A percentile compares a stretch with the other conserved stretches of the same genome.
phyloP scores from a whole-genome alignment of 2,797 vertebrate genomes.

The Ctenochaetus hawaiiensis region DNA sequence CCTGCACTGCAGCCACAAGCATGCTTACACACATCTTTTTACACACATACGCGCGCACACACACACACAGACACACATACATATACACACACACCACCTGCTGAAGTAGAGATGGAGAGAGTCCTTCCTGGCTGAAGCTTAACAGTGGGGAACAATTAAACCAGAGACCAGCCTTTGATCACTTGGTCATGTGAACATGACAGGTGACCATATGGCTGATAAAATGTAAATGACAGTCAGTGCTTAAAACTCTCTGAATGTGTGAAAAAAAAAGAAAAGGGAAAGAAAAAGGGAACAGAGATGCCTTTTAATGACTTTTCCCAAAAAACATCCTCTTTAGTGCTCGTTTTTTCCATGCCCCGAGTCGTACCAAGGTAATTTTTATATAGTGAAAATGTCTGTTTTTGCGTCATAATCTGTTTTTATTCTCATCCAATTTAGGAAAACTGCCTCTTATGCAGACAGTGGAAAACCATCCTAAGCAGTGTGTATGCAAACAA shows the following conservation, averaged over 20 bases:
- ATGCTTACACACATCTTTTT: slow-evolving; percentile 32
- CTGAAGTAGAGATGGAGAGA: slow-evolving; percentile 93
- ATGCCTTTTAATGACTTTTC: slow-evolving; percentile 32
- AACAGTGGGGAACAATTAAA: slow-evolving; percentile 95
- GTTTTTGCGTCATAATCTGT: slow-evolving; percentile 35
- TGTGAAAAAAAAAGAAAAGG: slow-evolving; percentile 81
- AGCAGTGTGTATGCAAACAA: background rate
- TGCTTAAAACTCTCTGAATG: slow-evolving; percentile 76
- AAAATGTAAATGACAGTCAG: slow-evolving; percentile 85
- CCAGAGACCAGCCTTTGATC: slow-evolving; percentile 94
- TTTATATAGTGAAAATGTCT: slow-evolving; percentile 36
- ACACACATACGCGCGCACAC: slow-evolving; percentile 18
- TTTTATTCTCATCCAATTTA: slow-evolving; percentile 36
- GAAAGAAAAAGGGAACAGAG: background rate
- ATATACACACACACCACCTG: slow-evolving; percentile 80
- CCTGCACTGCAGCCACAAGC: slow-evolving; percentile 37
- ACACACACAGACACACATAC: slow-evolving; percentile 12
- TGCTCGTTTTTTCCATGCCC: slow-evolving; percentile 47
- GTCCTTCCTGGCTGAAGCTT: slow-evolving; percentile 87
- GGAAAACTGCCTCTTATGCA: slow-evolving; percentile 18
- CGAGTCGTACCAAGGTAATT: slow-evolving; percentile 26
- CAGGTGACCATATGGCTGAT: slow-evolving; percentile 94
- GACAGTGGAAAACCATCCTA: slow-evolving; percentile 19
- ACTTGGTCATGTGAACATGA: slow-evolving; percentile 92
- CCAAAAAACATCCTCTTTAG: slow-evolving; percentile 1